Evolutionary conservation across 2,113 vertebrate species (phyloP), one percentile per base, ranked within the genome.

Genomic region (Tichodroma muraria): DNA sequence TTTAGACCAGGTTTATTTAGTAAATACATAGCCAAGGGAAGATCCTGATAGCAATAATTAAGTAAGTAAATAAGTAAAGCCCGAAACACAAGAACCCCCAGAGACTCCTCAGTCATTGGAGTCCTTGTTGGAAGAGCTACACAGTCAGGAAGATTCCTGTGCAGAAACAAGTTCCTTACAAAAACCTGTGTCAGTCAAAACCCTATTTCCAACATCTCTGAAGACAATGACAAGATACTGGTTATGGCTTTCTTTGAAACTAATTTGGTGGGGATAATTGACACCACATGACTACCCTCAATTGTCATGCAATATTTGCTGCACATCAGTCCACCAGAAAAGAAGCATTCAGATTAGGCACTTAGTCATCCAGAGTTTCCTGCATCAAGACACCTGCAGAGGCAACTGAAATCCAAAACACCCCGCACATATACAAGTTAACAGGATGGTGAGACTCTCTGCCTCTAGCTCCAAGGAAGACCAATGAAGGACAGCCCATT

Each of bases 361-460:
- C 4, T 8, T n/a, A 21, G 30, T 53, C 49, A 63, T 24, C 40
- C 25, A 53, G 37, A 23, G 6, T 22, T 47, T 79, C 31, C n/a
- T 37, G 24, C 54, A 18, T 9, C 30, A 52, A 69, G 31, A 50
- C 13, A 57, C 20, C 47, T 38, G 27, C 28, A 63, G 52, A 70
- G 7, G 21, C 23, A 42, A 63, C 30, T 56, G 31, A 27, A 31
- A 68, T 16, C 20, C 18, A 24, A 23, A 59, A 33, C 33, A 27
- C 4, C 6, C 8, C 27, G 20, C 8, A 47, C 1, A 2, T 4
- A 8, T 0, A 38, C 9, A 54, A 14, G 18, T 50, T 66, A 13
- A 13, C 30, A 47, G 27, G 24, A 38, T 4, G 44, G 23, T 17
- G 42, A 73, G 30, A 28, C 65, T n/a, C 44, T 75, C 72, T 64